Conservation (phyloP, 1,140 invertebrate species). For the Delia radicum region DNA sequence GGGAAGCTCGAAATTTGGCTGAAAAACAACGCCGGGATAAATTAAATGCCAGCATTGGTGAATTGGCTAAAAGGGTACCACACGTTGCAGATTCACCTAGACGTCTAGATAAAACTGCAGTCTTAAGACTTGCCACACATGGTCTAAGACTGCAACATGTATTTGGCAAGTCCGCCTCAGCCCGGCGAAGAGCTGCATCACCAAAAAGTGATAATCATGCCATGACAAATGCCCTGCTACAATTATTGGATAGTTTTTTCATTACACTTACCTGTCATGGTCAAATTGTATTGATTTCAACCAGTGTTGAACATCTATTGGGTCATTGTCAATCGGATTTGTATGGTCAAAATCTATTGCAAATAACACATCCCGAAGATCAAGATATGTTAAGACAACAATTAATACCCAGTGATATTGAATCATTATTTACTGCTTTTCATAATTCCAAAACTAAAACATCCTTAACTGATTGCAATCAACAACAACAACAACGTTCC, state of each 20-base stretch:
- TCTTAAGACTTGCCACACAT: constrained; percentile 80
- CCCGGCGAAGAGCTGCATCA: constrained; percentile 3
- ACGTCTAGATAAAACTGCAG: constrained; percentile 85
- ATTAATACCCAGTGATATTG: constrained; percentile 62
- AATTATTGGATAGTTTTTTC: constrained; percentile 68
- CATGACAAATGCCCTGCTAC: constrained; percentile 54
- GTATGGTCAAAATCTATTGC: constrained; percentile 79
- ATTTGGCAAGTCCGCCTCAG: constrained; percentile 48
- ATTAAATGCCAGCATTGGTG: constrained; percentile 81
- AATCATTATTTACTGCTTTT: constrained; percentile 39
- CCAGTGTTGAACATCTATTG: constrained; percentile 77
- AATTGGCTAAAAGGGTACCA: constrained; percentile 79
- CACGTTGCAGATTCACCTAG: constrained; percentile 75
- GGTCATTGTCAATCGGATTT: constrained; percentile 84
- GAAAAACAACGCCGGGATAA: constrained; percentile 89
- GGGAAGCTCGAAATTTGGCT: constrained; percentile 76
- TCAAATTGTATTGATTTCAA: constrained; percentile 82
- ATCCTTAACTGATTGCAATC: constrained; percentile 20
- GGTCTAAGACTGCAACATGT: constrained; percentile 62
- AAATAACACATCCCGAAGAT: constrained; percentile 76
- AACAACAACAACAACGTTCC: constrained; percentile 36
- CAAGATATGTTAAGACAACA: constrained; percentile 68
- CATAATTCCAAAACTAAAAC: constrained; percentile 32
- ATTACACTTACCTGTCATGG: constrained; percentile 79
- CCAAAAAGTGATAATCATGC: constrained; percentile 17